phyloP scores from a whole-genome alignment of 2,113 vertebrate genomes.

The Ariopsis seemanni region DNA sequence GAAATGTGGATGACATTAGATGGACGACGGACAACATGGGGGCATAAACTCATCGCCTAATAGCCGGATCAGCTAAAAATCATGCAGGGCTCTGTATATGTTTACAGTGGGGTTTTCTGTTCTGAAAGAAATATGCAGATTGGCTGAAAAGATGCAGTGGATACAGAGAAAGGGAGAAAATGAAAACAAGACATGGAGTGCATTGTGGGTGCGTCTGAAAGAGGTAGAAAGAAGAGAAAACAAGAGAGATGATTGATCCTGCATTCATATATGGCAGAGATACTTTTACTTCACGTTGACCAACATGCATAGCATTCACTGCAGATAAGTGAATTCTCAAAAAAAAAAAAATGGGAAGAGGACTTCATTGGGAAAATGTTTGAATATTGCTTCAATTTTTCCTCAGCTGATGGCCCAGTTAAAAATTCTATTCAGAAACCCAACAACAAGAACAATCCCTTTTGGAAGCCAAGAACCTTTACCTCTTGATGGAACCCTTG shows the following conservation, averaged over 20 bases:
- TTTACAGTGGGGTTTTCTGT: background rate
- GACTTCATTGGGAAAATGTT: background rate
- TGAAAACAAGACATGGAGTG: background rate
- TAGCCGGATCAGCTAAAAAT: no score
- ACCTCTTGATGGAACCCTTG: background rate
- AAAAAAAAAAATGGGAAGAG: background rate
- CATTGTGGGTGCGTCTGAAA: background rate
- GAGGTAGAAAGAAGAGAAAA: background rate
- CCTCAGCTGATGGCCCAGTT: background rate
- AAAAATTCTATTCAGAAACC: background rate
- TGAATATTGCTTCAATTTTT: background rate
- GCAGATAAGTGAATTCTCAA: background rate
- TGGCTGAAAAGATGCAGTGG: background rate
- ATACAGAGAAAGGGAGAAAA: background rate
- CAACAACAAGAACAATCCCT: background rate
- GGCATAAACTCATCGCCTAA: no score
- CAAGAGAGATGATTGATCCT: no score
- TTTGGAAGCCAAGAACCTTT: background rate
- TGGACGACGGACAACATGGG: no score
- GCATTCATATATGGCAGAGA: background rate
- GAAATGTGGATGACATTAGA: no score
- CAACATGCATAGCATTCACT: background rate
- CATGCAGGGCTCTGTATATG: background rate
- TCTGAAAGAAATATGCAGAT: background rate
- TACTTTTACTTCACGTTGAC: background rate